phyloP scores from a whole-genome alignment of 2,888 invertebrate genomes.

The Stictocephala bisonia region DNA sequence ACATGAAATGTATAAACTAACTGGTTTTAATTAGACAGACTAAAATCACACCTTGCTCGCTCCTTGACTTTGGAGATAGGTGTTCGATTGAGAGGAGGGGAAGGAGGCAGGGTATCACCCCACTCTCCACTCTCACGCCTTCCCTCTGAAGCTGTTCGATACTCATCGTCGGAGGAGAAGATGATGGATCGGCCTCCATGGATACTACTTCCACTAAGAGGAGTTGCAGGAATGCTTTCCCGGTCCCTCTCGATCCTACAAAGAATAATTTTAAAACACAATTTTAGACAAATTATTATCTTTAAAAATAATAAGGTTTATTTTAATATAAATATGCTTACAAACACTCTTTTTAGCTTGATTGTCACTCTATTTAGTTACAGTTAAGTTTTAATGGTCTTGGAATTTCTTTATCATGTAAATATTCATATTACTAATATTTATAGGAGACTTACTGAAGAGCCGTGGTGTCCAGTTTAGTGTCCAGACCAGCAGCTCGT shows the following conservation, averaged over 20 bases:
- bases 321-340: no score
- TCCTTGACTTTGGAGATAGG: constrained; percentile 75
- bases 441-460: constrained; percentile 52
- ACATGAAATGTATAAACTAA: no score
- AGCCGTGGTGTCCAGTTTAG: constrained; percentile 50
- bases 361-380: no score
- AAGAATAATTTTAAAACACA: no score
- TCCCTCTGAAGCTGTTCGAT: constrained; percentile 87
- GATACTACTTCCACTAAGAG: no score
- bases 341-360: no score
- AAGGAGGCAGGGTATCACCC: constrained; percentile 78
- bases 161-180: constrained; percentile 89
- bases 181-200: constrained; percentile 70
- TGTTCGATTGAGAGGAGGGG: constrained; percentile 73
- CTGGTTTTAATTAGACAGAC: background rate
- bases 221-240: constrained; percentile 71
- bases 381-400: no score
- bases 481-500: constrained; percentile 76
- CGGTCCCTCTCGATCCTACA: constrained; percentile 57
- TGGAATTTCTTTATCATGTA: background rate
- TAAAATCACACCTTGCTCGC: constrained; percentile 65
- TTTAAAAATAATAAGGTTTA: no score
- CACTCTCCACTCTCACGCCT: constrained; percentile 82
- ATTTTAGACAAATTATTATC: no score
- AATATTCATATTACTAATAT: no score